phyloP scores from a whole-genome alignment of 30 jellyfish, hydroid and myxozoan genomes.

The Hydractinia symbiolongicarpus region DNA sequence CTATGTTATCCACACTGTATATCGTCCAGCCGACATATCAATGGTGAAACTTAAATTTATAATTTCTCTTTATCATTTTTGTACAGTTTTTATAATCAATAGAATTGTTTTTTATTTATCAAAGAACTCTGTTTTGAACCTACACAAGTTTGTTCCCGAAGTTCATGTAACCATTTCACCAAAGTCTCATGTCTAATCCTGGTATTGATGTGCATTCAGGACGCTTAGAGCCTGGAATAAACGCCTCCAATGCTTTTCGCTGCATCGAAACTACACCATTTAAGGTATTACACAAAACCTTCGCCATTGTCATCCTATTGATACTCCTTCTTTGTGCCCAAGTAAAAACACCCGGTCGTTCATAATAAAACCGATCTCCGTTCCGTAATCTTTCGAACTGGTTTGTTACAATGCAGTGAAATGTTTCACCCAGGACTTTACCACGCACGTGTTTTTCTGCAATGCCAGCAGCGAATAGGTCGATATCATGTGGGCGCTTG shows the following conservation, averaged over 20 bases:
- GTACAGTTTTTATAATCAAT: no score
- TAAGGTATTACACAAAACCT: conserved; percentile 43
- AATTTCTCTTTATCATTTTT: no score
- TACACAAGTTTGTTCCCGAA: no score
- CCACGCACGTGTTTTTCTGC: neutral
- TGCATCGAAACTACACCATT: conserved; percentile 44
- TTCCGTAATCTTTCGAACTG: neutral
- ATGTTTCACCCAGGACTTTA: neutral
- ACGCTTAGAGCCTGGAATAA: neutral
- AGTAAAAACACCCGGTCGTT: neutral
- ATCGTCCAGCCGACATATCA: no score
- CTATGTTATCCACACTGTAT: no score
- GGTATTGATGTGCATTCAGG: no score
- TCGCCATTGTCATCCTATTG: conserved; percentile 27
- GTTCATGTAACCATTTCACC: no score
- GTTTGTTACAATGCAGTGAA: neutral
- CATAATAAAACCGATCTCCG: conserved; percentile 17
- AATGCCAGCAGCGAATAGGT: neutral
- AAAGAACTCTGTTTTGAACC: no score
- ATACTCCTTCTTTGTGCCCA: neutral
- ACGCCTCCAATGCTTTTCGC: conserved; percentile 49
- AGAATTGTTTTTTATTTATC: no score
- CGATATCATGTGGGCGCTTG: neutral
- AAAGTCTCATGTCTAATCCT: no score
- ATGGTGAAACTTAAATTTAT: no score